Evolutionary conservation across 2,888 invertebrate species (phyloP), one percentile per base, ranked within the genome.

Genomic region (Hesperia comma): DNA sequence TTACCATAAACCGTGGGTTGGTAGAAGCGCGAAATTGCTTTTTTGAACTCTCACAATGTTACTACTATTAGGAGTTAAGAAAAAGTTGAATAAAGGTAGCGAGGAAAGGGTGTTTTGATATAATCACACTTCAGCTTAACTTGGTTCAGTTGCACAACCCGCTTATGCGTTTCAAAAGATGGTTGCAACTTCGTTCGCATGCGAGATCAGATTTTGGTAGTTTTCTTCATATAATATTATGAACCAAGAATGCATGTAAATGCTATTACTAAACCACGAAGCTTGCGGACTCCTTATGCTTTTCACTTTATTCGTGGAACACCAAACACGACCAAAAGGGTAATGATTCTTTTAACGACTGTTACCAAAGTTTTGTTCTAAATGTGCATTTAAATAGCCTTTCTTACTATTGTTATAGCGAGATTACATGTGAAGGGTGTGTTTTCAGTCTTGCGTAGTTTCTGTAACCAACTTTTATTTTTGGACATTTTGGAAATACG

Each of bases 11-110:
- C 84, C 82, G 86, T 78, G 79, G 80, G 81, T 83, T 77, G 77
- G 80, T 81, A 77, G 78, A 78, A 81, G 79, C 79, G 76, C 81
- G 80, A 85, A 90, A 91, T 90, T 87, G 86, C 88, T 90, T 91
- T 92, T 90, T 90, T 90, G 88, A 92, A 92, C 90, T 90, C 81
- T 77, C 80, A 83, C 86, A 86, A 83, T 86, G 85, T 86, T 85
- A 85, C 81, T 77, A 84, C 83, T 83, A 84, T 85, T 83, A 85
- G 78, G 76, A 84, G 86, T 87, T 83, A 77, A 85, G 84, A 86
- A 87, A 88, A 89, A 89, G 84, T 92, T 89, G 84, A 85, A 85
- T 87, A 85, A 83, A 87, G 77, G 78, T 79, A 76, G 71, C 72
- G 68, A 69, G 76, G 75, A 80, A 79, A 77, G 74, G 80, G 79